Evolutionary conservation across 2,797 vertebrate species (phyloP), one percentile per base, ranked within the genome.

Genomic region (Xenopus petersii): DNA sequence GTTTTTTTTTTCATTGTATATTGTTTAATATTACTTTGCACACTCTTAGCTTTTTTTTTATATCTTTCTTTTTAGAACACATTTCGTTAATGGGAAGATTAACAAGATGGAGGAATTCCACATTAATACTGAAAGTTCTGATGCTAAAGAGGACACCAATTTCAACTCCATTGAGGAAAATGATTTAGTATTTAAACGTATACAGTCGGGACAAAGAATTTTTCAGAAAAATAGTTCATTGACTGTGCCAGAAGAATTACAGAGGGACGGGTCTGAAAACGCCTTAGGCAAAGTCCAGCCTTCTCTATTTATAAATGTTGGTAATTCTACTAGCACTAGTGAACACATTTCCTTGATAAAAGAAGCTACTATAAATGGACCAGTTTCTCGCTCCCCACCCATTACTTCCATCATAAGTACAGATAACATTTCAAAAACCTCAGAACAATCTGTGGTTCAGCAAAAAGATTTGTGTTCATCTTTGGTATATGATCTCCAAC

Each of bases 271-370:
- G 90, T 92, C 94, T 86, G 91, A 94, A 94, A 96, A 95, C 88
- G 93, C 95, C 94, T 96, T 97, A 95, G 97, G 95, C 90, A 95
- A 94, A 94, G 93, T 94, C 93, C 96, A 96, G 92, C 86, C 91
- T 88, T 90, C 93, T 91, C 88, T 94, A 80, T 94, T 96, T 95
- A 88, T 95, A 90, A 92, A 91, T 89, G 89, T 92, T 90, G 89
- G 94, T 91, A 90, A 93, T 94, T 94, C 95, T 84, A 87, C 92
- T 93, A 93, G 93, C 94, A 91, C 93, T 90, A 91, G 87, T 80
- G 92, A 94, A 92, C 92, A 89, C 88, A 89, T 93, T 89, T 90
- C 91, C 87, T 94, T 94, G 87, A 92, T 95, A 92, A 92, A 92
- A 91, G 95, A 90, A 94, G 89, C 93, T 93, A 91, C 93, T 94